Percentiles rank a stretch among this genome's conserved stretches.
Evolutionary conservation across 2,888 invertebrate genomes (phyloP).

Genomic region (Leptinotarsa tumamoca): DNA sequence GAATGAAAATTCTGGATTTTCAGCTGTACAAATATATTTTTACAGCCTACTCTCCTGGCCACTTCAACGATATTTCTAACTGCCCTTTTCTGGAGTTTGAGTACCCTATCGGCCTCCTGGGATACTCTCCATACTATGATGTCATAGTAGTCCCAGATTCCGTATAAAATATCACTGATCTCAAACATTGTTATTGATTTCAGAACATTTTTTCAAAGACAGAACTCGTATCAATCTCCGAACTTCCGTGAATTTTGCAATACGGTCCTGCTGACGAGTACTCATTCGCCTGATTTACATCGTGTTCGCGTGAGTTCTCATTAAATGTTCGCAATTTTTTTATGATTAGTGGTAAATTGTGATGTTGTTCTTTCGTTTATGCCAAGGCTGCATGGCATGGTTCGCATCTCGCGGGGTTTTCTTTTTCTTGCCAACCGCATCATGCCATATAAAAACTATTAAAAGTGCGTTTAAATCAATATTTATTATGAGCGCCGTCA

Average conservation of each 20-base stretch:
- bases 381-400: conserved; percentile 31
- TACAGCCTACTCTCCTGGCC: too few species aligned
- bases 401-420: conserved; percentile 29
- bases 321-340: conserved; percentile 41
- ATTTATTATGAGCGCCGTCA: conserved; percentile 27
- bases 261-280: conserved; percentile 8
- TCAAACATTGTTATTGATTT: too few species aligned
- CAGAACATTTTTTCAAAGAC: too few species aligned
- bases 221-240: too few species aligned
- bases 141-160: too few species aligned
- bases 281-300: conserved; percentile 45
- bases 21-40: too few species aligned
- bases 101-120: too few species aligned
- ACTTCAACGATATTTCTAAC: too few species aligned
- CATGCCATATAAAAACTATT: conserved; percentile 32
- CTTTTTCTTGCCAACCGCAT: conserved; percentile 26
- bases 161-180: too few species aligned
- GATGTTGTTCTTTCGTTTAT: conserved; percentile 39
- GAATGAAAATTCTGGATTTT: too few species aligned
- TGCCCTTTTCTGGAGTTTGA: too few species aligned
- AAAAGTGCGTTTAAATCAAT: conserved; percentile 38
- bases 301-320: conserved; percentile 47
- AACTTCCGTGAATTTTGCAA: neutral
- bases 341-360: conserved; percentile 43
- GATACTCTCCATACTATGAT: too few species aligned